These are phyloP conservation scores for Cebidichthys violaceus DNA, from an alignment of 2,113 vertebrate species.

Conservation along the genomic window DNA sequence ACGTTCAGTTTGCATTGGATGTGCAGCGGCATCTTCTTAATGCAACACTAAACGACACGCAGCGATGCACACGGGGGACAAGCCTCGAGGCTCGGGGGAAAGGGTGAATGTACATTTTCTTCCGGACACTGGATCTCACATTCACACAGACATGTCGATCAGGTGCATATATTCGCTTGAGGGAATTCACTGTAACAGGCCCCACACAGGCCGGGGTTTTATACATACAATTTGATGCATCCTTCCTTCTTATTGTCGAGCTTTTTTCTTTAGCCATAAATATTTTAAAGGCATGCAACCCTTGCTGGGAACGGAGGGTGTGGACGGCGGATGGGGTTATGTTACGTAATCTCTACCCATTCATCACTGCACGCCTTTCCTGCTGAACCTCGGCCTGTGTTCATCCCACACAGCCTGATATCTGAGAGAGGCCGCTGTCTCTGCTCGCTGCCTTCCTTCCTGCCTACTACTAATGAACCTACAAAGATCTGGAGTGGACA, in stretches of 20 bases:
- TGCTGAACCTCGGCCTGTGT: slow-evolving; percentile 55
- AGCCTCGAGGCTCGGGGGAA: background rate
- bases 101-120: slow-evolving; percentile 22
- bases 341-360: slow-evolving; percentile 71
- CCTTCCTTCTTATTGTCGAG: background rate
- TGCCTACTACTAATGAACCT: background rate
- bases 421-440: slow-evolving; percentile 14
- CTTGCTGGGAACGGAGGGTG: slow-evolving; percentile 58
- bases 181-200: slow-evolving; percentile 56
- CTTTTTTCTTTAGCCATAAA: slow-evolving; percentile 39
- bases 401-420: slow-evolving; percentile 57
- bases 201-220: slow-evolving; percentile 44
- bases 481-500: background rate
- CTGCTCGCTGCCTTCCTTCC: slow-evolving; percentile 34
- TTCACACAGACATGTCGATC: slow-evolving; percentile 5
- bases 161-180: slow-evolving; percentile 52
- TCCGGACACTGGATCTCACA: background rate
- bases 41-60: background rate
- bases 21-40: slow-evolving; percentile 34
- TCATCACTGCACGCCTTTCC: slow-evolving; percentile 67
- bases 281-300: slow-evolving; percentile 55
- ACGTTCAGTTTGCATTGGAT: background rate
- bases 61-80: background rate
- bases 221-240: background rate
- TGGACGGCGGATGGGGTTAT: slow-evolving; percentile 73